phyloP scores from a whole-genome alignment of 2,113 vertebrate genomes.

The Nothoprocta perdicaria region DNA sequence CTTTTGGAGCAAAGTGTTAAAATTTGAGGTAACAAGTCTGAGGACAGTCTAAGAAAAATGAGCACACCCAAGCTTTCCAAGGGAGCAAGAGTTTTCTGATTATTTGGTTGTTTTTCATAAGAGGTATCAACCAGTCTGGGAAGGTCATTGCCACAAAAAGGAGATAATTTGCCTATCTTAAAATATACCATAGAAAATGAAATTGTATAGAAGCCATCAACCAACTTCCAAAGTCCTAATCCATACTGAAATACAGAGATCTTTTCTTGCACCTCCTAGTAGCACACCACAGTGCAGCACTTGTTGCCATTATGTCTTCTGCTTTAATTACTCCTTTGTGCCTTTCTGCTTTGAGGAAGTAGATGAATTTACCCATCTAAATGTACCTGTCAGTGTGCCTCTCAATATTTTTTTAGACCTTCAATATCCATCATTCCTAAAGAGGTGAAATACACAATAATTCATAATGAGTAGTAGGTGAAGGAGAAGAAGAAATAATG shows the following conservation, averaged over 20 bases:
- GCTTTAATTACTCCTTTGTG: background rate
- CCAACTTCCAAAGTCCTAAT: background rate
- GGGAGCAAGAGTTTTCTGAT: background rate
- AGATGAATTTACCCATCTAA: background rate
- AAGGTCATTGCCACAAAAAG: background rate
- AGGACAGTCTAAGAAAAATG: background rate
- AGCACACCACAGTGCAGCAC: background rate
- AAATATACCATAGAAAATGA: background rate
- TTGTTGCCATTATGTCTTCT: background rate
- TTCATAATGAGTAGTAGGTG: background rate
- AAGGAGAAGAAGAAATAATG: background rate
- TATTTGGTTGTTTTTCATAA: background rate
- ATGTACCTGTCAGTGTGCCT: background rate
- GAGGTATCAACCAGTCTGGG: background rate
- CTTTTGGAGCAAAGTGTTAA: background rate
- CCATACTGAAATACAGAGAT: background rate
- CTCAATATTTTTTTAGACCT: background rate
- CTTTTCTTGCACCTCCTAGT: background rate
- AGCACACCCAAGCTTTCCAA: background rate
- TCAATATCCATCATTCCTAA: background rate
- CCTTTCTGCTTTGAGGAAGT: background rate
- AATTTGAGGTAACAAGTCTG: background rate
- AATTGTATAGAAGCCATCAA: background rate
- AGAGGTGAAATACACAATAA: background rate
- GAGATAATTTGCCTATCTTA: background rate